A percentile compares a stretch with the other conserved stretches of the same genome.
Evolutionary conservation across 2,797 vertebrate species (phyloP).

Genomic region (Pangasius larnaudii): DNA sequence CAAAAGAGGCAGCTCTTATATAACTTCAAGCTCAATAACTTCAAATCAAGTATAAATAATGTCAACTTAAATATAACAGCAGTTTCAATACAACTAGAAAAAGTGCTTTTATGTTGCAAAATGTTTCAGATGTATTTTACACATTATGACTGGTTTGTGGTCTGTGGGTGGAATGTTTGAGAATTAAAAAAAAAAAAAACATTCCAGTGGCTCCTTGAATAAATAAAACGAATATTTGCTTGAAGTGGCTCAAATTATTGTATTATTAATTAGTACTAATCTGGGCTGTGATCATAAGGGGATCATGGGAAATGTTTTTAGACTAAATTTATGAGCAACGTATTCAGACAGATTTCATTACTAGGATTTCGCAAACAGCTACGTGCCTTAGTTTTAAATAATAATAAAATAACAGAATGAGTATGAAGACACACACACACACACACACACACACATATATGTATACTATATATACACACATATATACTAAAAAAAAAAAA

Average conservation of each 20-base stretch:
- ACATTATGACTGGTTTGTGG: conserved; percentile 16
- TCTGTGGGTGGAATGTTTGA: conserved; percentile 17
- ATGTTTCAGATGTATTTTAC: background rate
- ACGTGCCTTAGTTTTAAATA: background rate
- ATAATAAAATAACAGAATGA: conserved; percentile 10
- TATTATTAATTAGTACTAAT: conserved; percentile 35
- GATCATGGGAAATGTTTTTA: conserved; percentile 18
- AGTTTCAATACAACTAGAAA: background rate
- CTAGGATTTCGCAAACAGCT: background rate
- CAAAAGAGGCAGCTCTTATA: background rate
- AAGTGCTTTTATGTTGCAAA: conserved; percentile 19
- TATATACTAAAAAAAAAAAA: background rate
- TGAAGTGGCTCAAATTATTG: conserved; percentile 9
- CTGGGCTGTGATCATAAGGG: conserved; percentile 11
- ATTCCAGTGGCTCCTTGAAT: background rate
- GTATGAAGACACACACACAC: background rate
- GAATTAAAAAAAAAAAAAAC: background rate
- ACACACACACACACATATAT: background rate
- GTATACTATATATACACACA: background rate
- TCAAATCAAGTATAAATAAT: background rate
- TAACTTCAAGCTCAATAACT: conserved; percentile 1
- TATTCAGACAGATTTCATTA: conserved; percentile 14
- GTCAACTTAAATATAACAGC: conserved; percentile 17
- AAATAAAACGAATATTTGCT: conserved; percentile 21
- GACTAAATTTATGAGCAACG: conserved; percentile 3